Base-by-base conservation (phyloP, 2,797 vertebrate species). In the Pangasius larnaudii region DNA sequence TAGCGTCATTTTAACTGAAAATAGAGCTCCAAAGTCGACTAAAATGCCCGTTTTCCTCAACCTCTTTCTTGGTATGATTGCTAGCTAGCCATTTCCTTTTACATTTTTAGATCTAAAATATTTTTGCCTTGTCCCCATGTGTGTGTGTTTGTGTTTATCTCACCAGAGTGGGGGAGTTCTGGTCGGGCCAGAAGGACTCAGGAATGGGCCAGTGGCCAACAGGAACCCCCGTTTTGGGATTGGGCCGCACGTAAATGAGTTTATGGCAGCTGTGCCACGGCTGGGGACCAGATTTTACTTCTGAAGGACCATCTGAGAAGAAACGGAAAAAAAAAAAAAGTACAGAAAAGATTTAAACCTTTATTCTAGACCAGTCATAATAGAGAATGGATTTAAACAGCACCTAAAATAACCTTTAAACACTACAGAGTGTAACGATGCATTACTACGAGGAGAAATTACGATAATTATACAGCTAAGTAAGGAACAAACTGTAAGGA, bases 181-280 rank as follows among this genome's bases (percentile, higher is more conserved):
- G 98, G 95, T 99, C 98, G 65, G 98, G 98, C 98, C 98, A 99
- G 94, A 99, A 99, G 89, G 98, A 98, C 93, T 99, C 98, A 22
- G 98, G 98, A 90, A 99, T 97, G 92, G 98, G 98, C 98, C 98
- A 99, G 16, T 99, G 98, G 59, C 98, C 98, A 83, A 99, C 96
- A 88, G 98, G 98, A 93, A 99, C 97, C 4, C 98, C 98, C 0
- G 98, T 98, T 95, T 99, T 99, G 88, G 98, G 98, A 94, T 99
- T 99, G 11, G 98, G 98, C 46, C 98, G 95, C 65, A 99, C 98
- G n/a, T 99, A 99, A 95, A 99, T 99, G 91, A 99, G 97, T 89
- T 98, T 99, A 95, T 99, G 98, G 95, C 98, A 99, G 87, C 97
- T 99, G 94, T 99, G 97, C 98, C 98, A 99, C 0, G 96, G 95